Conservation (phyloP, 2,888 invertebrate species). For the Drosophila stalkeri region DNA sequence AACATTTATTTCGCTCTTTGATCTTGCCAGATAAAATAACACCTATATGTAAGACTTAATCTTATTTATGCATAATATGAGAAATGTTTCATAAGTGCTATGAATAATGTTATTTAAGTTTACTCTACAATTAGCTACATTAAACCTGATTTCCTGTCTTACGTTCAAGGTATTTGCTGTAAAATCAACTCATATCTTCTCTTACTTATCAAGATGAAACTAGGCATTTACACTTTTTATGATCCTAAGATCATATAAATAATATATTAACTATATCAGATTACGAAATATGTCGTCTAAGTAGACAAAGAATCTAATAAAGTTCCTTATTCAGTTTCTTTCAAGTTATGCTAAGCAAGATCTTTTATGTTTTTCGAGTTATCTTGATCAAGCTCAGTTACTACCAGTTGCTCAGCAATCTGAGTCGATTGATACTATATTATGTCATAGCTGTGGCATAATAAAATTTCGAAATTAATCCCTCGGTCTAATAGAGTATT, state of each 20-base stretch:
- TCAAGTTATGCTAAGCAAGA: background rate
- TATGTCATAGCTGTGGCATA: background rate
- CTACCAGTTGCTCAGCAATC: background rate
- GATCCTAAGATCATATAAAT: background rate
- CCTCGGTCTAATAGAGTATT: slow-evolving; percentile 6
- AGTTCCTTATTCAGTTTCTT: background rate
- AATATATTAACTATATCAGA: background rate
- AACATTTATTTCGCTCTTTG: no score
- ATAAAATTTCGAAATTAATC: background rate
- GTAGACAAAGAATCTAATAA: background rate
- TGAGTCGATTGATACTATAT: background rate
- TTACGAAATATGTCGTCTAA: background rate
- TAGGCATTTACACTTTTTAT: background rate
- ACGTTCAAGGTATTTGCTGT: background rate
- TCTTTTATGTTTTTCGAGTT: background rate
- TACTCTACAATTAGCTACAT: background rate
- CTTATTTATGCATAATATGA: background rate
- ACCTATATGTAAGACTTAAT: background rate
- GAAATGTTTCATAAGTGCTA: background rate
- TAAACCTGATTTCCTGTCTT: background rate
- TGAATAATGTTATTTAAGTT: background rate
- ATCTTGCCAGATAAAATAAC: no score
- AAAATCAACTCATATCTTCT: background rate
- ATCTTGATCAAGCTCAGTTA: background rate
- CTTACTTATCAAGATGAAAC: background rate